Evolutionary conservation across 2,113 vertebrate species (phyloP), one percentile per base, ranked within the genome.

Genomic region (Fulmarus glacialis): DNA sequence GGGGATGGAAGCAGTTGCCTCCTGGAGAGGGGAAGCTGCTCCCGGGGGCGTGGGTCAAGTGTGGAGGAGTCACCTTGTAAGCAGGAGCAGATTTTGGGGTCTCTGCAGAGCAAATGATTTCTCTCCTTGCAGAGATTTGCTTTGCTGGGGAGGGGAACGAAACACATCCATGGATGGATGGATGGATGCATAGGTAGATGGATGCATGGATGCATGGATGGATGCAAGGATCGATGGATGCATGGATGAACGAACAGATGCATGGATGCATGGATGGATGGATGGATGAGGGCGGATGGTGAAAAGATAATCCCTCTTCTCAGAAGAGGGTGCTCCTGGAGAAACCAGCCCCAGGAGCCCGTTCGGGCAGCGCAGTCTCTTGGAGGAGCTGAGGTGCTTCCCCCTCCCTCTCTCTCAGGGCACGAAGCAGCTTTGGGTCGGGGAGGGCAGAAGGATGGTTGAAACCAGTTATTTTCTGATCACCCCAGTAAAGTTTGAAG

Each of bases 361-460:
- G 1, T 21, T 8, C 0, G 2, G 83, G 62, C 53, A 45, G 6
- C 1, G 4, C 24, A 42, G 29, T 9, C 68, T 42, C 90, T 59
- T 42, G 62, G 48, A 64, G 64, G 21, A 29, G 66, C 68, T 55
- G 63, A 75, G 56, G 40, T 32, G 38, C 17, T 72, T 56, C 45
- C 16, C 47, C 24, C 2, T 36, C 29, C 29, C 29, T 38, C 1
- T 1, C 18, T 66, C 20, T 38, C 26, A 22, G 52, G 26, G 19
- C 40, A 36, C 1, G 4, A 43, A 22, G 19, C 11, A n/a, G 23
- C 18, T 86, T 56, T 0, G 2, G 8, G 23, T 11, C 5, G 10
- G 66, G 53, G 14, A 43, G 22, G 20, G 67, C 9, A 47, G 58
- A 82, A 64, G n/a, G 22, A 36, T 55, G 40, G 17, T 36, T 22